Evolutionary conservation across 1,140 invertebrate species (phyloP).

Genomic region (Ylistrum balloti): DNA sequence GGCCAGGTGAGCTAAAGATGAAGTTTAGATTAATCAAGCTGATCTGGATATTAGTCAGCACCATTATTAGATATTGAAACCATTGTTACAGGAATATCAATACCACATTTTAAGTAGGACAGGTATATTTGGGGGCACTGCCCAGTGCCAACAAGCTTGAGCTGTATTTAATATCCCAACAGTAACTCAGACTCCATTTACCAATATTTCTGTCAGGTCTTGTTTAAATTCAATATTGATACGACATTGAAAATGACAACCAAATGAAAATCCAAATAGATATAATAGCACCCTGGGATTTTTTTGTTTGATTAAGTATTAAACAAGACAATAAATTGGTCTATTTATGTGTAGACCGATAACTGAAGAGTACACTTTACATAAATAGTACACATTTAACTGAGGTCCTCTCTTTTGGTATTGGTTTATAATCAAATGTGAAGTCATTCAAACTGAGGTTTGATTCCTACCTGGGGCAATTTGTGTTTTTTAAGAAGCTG

Average conservation of each 20-base stretch:
- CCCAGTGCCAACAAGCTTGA: background rate
- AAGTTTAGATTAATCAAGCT: background rate
- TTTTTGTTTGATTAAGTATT: too few relatives aligned
- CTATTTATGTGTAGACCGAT: background rate
- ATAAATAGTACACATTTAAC: too few relatives aligned
- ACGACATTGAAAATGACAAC: background rate
- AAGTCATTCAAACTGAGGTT: too few relatives aligned
- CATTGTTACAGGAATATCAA: constrained; percentile 40
- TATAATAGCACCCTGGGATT: too few relatives aligned
- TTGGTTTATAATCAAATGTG: too few relatives aligned
- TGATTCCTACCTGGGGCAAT: too few relatives aligned
- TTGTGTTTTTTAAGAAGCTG: too few relatives aligned
- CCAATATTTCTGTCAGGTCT: background rate
- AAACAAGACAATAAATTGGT: background rate
- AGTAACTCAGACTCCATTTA: background rate
- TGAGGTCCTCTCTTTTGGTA: too few relatives aligned
- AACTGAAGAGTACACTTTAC: background rate
- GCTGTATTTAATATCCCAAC: too few relatives aligned
- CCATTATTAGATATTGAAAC: background rate
- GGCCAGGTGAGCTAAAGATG: too few relatives aligned
- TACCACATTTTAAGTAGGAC: background rate
- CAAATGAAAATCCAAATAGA: background rate
- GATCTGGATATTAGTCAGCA: background rate
- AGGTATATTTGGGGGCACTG: background rate
- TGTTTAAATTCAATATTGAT: background rate